Base-by-base conservation (phyloP, 2,888 invertebrate species). In the Petrolisthes cinctipes region DNA sequence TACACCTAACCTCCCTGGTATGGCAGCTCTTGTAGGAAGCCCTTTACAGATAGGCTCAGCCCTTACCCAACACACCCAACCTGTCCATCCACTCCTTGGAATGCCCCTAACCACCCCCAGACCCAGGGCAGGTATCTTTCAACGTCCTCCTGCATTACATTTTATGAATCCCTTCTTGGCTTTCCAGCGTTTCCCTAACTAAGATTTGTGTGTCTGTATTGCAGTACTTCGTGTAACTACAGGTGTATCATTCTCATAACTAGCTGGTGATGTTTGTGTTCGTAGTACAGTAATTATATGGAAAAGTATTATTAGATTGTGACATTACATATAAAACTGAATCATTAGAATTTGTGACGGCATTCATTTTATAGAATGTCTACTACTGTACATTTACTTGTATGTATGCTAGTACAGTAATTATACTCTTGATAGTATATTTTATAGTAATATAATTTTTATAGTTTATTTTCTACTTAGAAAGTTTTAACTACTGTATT, bases 41-140 rank as follows among this genome's bases (percentile, higher is more conserved):
- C 82, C 82, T 1, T 20, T 82, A 37, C 82, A 66, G n/a, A 17
- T 66, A 51, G 82, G 82, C 68, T 14, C 71, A 71, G 5, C 71
- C n/a, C 11, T 71, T n/a, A 20, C 82, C 17, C 82, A 51, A n/a
- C 76, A 23, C 7, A 11, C 76, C 11, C 73, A 73, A 17, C 73
- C 17, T 20, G 37, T 23, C 20, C 82, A 82, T n/a, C 82, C 82
- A 23, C 82, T 82, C 53, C 53, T 82, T 17, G 82, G 82, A 20
- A 66, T 82, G 66, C 82, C 82, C 17, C 82, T 82, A 14, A 66
- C 66, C 23, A 37, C 23, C 51, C 6, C 68, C 7, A 82, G 82
- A 68, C n/a, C 71, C 71, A 71, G 71, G 6, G n/a, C 71, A n/a
- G 71, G 17, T 20, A 6, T 71, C 20, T 71, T 71, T n/a, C 71